Base-by-base conservation (phyloP, 2,113 vertebrate genomes). In the Antechinus stuartii region DNA sequence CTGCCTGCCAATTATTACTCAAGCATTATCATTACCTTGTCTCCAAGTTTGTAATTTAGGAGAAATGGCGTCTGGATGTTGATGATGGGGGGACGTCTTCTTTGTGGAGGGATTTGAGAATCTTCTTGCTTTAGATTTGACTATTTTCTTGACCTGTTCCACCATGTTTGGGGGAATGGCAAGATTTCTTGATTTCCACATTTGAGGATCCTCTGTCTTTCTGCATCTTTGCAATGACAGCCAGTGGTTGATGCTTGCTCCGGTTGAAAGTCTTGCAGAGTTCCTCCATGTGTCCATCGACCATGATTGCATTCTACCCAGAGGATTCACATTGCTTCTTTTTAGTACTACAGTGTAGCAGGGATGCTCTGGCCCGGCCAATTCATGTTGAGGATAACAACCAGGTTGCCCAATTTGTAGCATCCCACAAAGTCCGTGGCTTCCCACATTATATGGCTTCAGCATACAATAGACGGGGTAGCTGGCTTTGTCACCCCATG, bases 191-290 rank as follows among this genome's bases (percentile, higher is more conserved):
- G n/a, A 42, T 10, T 84, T 42, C n/a, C 68, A 84, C 99, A 99
- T 99, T 99, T 98, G 99, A 97, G 97, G 99, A 99, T 97, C 99
- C 99, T 99, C 98, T 99, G 96, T 99, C 99, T 98, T 99, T 99
- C 96, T 98, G 98, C 92, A 99, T 99, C 98, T 99, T 99, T 94
- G 68, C 16, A 42, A 22, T 22, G 4, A 84, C 16, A 42, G n/a
- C 68, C n/a, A 42, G 19, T n/a, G 35, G 35, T 35, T 68, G 61
- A 16, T n/a, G 35, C 12, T n/a, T 68, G 35, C 68, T 22, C 35
- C n/a, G 68, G 99, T 98, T 99, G 96, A 99, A 98, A 96, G 99
- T 99, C 98, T 99, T 99, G 98, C 99, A 99, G 93, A 99, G 98
- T 97, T 99, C 99, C 95, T 99, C 99, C 97, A 99, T 99, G 98